Evolutionary conservation across 2,797 vertebrate species (phyloP).

Genomic region (Pogonophryne albipinna): DNA sequence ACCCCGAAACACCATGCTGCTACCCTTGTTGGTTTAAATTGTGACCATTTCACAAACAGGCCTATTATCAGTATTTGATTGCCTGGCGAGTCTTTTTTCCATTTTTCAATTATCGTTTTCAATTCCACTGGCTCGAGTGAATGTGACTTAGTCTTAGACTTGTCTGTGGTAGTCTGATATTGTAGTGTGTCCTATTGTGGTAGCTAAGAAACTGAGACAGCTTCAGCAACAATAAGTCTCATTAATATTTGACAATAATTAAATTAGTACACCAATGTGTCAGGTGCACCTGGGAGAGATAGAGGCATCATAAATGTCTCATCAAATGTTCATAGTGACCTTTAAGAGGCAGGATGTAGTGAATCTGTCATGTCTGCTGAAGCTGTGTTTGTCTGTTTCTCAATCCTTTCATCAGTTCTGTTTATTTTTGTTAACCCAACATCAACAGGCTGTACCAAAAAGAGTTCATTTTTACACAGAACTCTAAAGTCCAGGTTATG

Average conservation of each 20-base stretch:
- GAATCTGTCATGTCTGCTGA: background rate
- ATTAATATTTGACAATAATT: slow-evolving; percentile 76
- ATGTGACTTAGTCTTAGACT: background rate
- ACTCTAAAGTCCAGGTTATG: background rate
- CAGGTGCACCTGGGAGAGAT: slow-evolving; percentile 21
- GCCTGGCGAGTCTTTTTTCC: background rate
- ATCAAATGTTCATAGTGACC: slow-evolving; percentile 35
- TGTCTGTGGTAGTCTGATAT: slow-evolving; percentile 16
- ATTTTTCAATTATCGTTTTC: slow-evolving; percentile 30
- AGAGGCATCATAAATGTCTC: slow-evolving; percentile 21
- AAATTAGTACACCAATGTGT: slow-evolving; percentile 51
- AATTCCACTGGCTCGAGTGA: background rate
- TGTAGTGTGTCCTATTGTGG: slow-evolving; percentile 20
- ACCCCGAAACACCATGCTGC: background rate
- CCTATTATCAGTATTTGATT: slow-evolving; percentile 23
- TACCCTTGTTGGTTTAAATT: background rate
- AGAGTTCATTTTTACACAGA: background rate
- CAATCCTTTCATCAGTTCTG: background rate
- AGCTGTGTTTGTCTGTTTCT: slow-evolving; percentile 3
- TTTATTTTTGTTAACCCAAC: background rate
- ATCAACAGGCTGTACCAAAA: background rate
- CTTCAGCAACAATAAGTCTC: slow-evolving; percentile 41
- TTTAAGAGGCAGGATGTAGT: slow-evolving; percentile 15
- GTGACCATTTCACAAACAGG: background rate
- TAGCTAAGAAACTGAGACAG: slow-evolving; percentile 60